Conservation (phyloP, 2,888 invertebrate genomes). For the Lycia hirtaria region DNA sequence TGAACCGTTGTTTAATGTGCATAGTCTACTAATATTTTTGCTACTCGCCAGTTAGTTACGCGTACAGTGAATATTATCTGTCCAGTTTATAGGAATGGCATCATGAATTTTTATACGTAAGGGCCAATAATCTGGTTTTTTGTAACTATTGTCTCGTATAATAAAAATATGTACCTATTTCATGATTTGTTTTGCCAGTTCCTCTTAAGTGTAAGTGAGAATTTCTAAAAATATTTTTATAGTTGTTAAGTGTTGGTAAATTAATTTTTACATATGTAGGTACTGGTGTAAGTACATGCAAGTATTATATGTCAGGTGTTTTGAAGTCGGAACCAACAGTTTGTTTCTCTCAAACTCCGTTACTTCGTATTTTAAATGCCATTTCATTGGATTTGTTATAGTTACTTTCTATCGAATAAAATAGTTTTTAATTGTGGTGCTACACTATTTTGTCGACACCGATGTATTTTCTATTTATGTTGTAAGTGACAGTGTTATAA, state of each 20-base stretch:
- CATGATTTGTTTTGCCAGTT: slow-evolving; percentile 85
- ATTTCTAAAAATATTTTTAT: slow-evolving; percentile 83
- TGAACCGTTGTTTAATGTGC: slow-evolving; percentile 78
- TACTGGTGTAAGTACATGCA: slow-evolving; percentile 68
- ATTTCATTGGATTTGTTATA: slow-evolving; percentile 60
- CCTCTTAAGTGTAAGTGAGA: slow-evolving; percentile 85
- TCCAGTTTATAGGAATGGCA: slow-evolving; percentile 82
- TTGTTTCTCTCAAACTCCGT: slow-evolving; percentile 48
- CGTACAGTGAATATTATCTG: slow-evolving; percentile 67
- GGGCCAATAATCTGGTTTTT: slow-evolving; percentile 76
- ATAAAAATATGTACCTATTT: slow-evolving; percentile 60
- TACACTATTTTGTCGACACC: slow-evolving; percentile 71
- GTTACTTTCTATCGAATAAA: slow-evolving; percentile 59
- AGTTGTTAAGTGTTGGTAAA: slow-evolving; percentile 82
- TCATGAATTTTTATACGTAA: slow-evolving; percentile 74
- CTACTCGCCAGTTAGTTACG: slow-evolving; percentile 67
- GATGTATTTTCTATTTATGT: slow-evolving; percentile 74
- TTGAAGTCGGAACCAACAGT: slow-evolving; percentile 42
- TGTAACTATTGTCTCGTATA: slow-evolving; percentile 60
- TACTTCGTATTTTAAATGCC: slow-evolving; percentile 58
- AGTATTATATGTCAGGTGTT: slow-evolving; percentile 64
- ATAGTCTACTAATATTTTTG: slow-evolving; percentile 83
- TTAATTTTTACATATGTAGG: slow-evolving; percentile 75
- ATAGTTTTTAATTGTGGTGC: slow-evolving; percentile 76
- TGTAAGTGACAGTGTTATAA: slow-evolving; percentile 58